Conservation (phyloP, 2,797 vertebrate species). For the Microchirus variegatus region DNA sequence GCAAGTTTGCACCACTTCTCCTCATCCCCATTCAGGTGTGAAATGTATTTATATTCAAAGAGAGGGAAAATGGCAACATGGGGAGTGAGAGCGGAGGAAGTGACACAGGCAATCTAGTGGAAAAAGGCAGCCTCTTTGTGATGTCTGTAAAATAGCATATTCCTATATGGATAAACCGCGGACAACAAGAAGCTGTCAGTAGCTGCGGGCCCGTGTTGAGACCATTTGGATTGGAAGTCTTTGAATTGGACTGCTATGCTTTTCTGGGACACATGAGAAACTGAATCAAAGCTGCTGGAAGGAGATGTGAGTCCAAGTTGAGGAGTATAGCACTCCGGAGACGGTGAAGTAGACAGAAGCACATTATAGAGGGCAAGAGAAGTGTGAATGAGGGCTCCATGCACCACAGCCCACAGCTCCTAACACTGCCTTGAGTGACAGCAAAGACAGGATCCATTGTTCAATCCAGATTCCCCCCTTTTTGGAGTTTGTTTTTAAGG, state of each 20-base stretch:
- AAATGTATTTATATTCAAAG: constrained; percentile 77
- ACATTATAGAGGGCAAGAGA: constrained; percentile 48
- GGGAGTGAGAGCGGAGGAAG: constrained; percentile 35
- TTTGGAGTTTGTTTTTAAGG: constrained; percentile 5
- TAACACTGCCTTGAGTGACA: constrained; percentile 51
- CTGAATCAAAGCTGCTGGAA: constrained; percentile 55
- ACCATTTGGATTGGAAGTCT: constrained; percentile 39
- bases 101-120: constrained; percentile 66
- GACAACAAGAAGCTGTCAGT: constrained; percentile 60
- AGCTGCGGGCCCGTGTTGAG: constrained; percentile 36
- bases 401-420: constrained; percentile 51
- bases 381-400: constrained; percentile 49
- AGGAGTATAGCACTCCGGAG: constrained; percentile 40
- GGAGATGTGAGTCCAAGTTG: constrained; percentile 49
- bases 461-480: constrained; percentile 41
- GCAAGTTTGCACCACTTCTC: constrained; percentile 56
- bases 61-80: constrained; percentile 24
- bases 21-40: constrained; percentile 69
- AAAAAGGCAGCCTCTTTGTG: constrained; percentile 52
- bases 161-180: constrained; percentile 51
- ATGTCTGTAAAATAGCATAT: constrained; percentile 57
- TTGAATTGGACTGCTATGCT: constrained; percentile 48
- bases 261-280: constrained; percentile 46
- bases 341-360: constrained; percentile 48
- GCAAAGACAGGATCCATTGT: constrained; percentile 39